Evolutionary conservation across 1,140 invertebrate species (phyloP), one percentile per base, ranked within the genome.

Genomic region (Hestina assimilis): DNA sequence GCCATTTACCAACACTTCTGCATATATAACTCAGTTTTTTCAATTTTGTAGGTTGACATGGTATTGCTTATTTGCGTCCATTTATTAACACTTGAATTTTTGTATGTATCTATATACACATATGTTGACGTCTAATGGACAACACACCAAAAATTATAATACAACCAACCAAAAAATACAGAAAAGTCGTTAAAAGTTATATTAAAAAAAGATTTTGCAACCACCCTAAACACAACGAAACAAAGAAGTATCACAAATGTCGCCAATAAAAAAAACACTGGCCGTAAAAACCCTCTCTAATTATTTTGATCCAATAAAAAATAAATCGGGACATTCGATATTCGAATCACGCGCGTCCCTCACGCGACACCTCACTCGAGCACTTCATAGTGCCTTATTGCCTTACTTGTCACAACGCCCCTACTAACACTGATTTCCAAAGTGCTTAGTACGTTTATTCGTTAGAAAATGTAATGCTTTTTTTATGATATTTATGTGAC

Each of bases 391-490:
- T 51, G 40, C 61, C 51, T 63, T 63, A 63, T 63, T 58, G 55
- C 46, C 55, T 55, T 54, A 58, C 56, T 63, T 63, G 61, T 63
- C 61, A 61, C 51, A 50, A 26, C 51, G 17, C 51, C 51, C 51
- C 50, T 24, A 23, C 24, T 19, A 3, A 11, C 59, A 50, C 24
- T 29, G 59, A 14, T 33, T 38, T 14, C 15, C 59, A 61, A 61
- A 50, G 17, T 54, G 7, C 14, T 17, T 38, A 19, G 2, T 38
- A 2, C 19, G n/a, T 19, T 7, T 19, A 38, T 38, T 19, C 9
- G n/a, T 28, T 3, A 0, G n/a, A 6, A 28, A 0, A 9, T 3
- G 8, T n/a, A 28, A n/a, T n/a, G n/a, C n/a, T n/a, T n/a, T n/a
- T n/a, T n/a, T n/a, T n/a, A n/a, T n/a, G n/a, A n/a, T n/a, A n/a